Conservation (phyloP, 2,113 vertebrate species). For the Quiscalus mexicanus region DNA sequence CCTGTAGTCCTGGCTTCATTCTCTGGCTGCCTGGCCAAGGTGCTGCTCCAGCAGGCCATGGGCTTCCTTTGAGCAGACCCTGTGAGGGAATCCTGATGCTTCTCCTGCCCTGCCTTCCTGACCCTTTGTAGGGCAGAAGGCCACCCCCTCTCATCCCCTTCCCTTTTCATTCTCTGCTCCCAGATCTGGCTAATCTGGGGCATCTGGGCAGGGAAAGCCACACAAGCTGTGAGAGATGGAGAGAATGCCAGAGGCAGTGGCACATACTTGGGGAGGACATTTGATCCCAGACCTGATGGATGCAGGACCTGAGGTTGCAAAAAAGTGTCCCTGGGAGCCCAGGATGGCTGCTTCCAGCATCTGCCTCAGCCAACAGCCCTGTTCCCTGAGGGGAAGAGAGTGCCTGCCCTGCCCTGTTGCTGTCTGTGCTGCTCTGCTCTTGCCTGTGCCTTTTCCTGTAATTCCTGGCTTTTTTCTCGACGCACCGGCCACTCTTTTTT, state of each 20-base stretch:
- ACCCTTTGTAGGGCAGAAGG: neutral
- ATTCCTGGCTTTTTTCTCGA: conserved; percentile 54
- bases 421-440: neutral
- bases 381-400: neutral
- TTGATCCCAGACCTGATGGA: neutral
- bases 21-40: neutral
- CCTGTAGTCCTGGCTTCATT: neutral
- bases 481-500: conserved; percentile 18
- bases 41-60: neutral
- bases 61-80: neutral
- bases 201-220: neutral
- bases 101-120: neutral
- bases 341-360: neutral
- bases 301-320: neutral
- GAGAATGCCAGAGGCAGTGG: neutral
- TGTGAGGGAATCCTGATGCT: neutral
- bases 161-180: neutral
- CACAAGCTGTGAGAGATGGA: neutral
- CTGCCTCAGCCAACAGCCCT: neutral
- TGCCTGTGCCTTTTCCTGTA: conserved; percentile 26
- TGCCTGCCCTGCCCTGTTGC: neutral
- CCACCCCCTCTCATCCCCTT: neutral
- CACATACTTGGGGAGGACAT: neutral
- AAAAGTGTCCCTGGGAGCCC: neutral
- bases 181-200: neutral